Conservation (phyloP, 2,113 vertebrate species). For the Sorex araneus region DNA sequence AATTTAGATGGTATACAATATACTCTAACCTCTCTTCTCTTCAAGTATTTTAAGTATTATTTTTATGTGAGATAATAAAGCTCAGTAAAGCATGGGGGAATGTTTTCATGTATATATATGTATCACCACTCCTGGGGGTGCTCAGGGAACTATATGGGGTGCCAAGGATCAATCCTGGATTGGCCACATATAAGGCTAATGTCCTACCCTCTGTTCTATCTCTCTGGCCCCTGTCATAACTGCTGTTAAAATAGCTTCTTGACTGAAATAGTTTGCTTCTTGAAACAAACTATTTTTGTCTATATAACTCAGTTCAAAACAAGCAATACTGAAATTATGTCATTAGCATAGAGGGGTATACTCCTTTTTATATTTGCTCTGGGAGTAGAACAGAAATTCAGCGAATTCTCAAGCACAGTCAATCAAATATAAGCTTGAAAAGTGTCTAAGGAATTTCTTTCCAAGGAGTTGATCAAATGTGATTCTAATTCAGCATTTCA, state of each 20-base stretch:
- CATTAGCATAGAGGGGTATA: neutral
- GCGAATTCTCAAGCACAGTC: neutral
- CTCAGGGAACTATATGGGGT: no score
- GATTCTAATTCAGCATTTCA: neutral
- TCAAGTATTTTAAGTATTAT: neutral
- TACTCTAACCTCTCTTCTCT: conserved; percentile 15
- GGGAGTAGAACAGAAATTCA: conserved; percentile 4
- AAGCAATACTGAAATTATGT: neutral
- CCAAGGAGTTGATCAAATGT: neutral
- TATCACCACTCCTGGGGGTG: neutral
- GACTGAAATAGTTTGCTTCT: conserved; percentile 23
- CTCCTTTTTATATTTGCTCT: conserved; percentile 52
- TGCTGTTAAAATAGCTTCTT: conserved; percentile 2
- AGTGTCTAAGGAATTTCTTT: conserved; percentile 5
- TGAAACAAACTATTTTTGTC: conserved; percentile 15
- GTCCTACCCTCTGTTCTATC: no score
- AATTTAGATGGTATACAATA: neutral
- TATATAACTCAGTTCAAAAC: no score
- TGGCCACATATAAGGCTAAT: no score
- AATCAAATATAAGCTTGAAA: conserved; percentile 25
- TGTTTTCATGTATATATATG: neutral
- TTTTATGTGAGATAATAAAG: conserved; percentile 55
- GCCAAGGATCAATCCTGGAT: no score
- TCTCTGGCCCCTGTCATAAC: neutral
- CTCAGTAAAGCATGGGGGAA: conserved; percentile 8